Percentiles rank a stretch among this genome's conserved stretches.
These are phyloP conservation scores for Caenorhabditis becei DNA, from an alignment of 2,888 invertebrate species.

Conservation along the genomic window DNA sequence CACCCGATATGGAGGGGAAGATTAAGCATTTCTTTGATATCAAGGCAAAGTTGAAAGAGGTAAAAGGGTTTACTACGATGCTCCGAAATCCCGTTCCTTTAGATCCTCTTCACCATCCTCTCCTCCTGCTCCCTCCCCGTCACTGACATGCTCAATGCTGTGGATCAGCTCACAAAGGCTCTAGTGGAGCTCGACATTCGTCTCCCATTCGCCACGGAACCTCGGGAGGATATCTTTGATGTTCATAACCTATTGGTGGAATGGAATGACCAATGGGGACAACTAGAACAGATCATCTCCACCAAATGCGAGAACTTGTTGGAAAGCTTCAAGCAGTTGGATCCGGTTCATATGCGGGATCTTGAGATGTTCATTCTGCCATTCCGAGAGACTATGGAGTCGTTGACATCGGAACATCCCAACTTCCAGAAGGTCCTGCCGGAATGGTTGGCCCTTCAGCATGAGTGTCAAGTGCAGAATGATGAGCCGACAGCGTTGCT, in stretches of 20 bases:
- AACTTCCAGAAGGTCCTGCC: conserved; percentile 68
- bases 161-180: conserved; percentile 58
- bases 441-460: conserved; percentile 69
- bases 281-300: conserved; percentile 51
- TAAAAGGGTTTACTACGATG: conserved; percentile 4
- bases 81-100: neutral
- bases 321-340: conserved; percentile 47
- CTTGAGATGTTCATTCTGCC: conserved; percentile 75
- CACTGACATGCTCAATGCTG: conserved; percentile 53
- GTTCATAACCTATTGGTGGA: conserved; percentile 59
- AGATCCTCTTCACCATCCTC: conserved; percentile 59
- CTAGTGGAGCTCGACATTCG: conserved; percentile 55
- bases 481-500: conserved; percentile 62
- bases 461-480: conserved; percentile 66
- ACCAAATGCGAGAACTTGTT: conserved; percentile 37
- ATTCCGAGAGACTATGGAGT: conserved; percentile 75
- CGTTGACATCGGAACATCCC: conserved; percentile 54
- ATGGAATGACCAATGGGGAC: conserved; percentile 64
- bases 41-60: conserved; percentile 61
- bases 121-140: conserved; percentile 58
- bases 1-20: conserved; percentile 42
- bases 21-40: conserved; percentile 57
- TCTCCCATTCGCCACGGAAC: conserved; percentile 59
- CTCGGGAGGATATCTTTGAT: conserved; percentile 62
- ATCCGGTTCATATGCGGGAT: conserved; percentile 61